A percentile compares a stretch with the other conserved stretches of the same genome.
Evolutionary conservation across 1,140 invertebrate genomes (phyloP).

Genomic region (Pogonognathellus flavescens): DNA sequence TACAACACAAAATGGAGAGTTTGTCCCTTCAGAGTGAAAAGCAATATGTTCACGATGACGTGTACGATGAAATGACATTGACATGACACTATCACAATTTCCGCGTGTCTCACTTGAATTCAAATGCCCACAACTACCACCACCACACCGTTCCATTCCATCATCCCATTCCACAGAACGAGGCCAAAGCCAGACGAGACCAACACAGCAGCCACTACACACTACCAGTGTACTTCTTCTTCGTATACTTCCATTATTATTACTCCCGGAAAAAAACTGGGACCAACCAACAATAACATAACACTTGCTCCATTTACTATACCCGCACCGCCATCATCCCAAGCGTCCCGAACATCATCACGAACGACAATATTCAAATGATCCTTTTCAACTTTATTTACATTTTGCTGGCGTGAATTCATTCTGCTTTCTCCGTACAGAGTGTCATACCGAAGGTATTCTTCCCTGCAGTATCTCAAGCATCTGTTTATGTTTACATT

Average conservation of each 20-base stretch:
- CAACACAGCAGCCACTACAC: not conserved
- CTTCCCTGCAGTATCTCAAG: not conserved
- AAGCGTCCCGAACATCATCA: not conserved
- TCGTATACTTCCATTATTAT: no score
- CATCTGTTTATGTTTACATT: slow-evolving; percentile 38
- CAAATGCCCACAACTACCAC: slow-evolving; percentile 1
- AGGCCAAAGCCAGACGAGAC: not conserved
- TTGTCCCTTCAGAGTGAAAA: no score
- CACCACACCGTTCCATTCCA: not conserved
- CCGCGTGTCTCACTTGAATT: slow-evolving; percentile 23
- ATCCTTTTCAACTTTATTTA: slow-evolving; percentile 46
- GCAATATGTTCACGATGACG: slow-evolving; percentile 12
- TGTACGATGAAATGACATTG: slow-evolving; percentile 32
- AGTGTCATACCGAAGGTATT: no score
- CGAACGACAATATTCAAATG: slow-evolving; percentile 28
- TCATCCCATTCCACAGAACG: not conserved
- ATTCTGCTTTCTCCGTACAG: slow-evolving; percentile 33
- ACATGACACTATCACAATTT: slow-evolving; percentile 39
- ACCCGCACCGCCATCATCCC: not conserved
- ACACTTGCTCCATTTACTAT: slow-evolving; percentile 9
- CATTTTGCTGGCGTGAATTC: not conserved
- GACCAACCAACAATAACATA: slow-evolving; percentile 31
- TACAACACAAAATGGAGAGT: not conserved
- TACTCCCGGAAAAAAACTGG: no score
- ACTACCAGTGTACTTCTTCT: no score